Evolutionary conservation across 1,140 invertebrate species (phyloP).

Genomic region (Gonatopus flavifemur): DNA sequence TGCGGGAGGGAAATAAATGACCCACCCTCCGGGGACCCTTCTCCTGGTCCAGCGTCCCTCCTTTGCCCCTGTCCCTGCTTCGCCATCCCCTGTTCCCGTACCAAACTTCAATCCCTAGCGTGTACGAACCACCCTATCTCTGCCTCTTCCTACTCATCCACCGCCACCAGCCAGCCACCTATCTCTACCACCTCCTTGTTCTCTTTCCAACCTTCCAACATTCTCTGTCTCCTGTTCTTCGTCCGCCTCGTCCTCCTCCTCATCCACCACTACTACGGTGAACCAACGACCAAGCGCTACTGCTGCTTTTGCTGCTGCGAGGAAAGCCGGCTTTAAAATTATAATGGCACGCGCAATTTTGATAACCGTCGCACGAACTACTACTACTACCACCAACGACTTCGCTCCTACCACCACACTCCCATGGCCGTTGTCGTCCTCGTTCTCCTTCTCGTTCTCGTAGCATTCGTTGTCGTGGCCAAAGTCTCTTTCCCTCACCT

Average conservation of each 20-base stretch:
- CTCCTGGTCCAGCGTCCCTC: slow-evolving; percentile 29
- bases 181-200: slow-evolving; percentile 10
- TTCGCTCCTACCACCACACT: slow-evolving; percentile 4
- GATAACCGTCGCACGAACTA: slow-evolving; percentile 53
- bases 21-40: slow-evolving; percentile 51
- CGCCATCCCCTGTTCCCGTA: slow-evolving; percentile 21
- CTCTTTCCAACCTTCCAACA: slow-evolving; percentile 13
- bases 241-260: slow-evolving; percentile 15
- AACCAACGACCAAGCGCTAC: slow-evolving; percentile 39
- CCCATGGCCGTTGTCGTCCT: neutral
- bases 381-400: slow-evolving; percentile 15
- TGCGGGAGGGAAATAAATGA: slow-evolving; percentile 58
- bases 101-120: slow-evolving; percentile 42
- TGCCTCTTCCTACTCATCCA: slow-evolving; percentile 35
- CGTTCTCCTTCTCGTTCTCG: neutral
- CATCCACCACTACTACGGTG: slow-evolving; percentile 31
- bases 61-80: too few species aligned
- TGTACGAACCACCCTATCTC: slow-evolving; percentile 38
- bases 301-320: slow-evolving; percentile 41
- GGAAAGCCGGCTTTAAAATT: slow-evolving; percentile 60
- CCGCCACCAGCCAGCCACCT: slow-evolving; percentile 11
- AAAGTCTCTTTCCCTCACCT: neutral
- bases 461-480: neutral
- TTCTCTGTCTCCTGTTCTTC: slow-evolving; percentile 6
- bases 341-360: slow-evolving; percentile 60